Evolutionary conservation across 2,113 vertebrate genomes (phyloP), one percentile per base, ranked within the genome.

Genomic region (Spilogale gracilis): DNA sequence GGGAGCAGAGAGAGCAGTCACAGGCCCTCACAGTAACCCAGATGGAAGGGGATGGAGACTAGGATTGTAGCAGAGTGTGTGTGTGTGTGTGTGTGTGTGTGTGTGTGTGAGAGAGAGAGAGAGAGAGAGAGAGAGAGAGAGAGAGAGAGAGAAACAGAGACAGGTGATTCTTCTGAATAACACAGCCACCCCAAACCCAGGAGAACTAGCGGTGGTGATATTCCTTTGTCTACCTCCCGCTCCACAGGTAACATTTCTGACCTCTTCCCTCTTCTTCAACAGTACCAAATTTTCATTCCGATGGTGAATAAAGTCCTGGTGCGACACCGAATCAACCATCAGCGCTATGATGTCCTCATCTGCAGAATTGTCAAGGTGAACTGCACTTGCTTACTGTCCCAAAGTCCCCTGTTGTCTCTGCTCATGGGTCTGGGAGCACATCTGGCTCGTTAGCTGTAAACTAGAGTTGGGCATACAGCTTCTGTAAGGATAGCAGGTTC

Each of bases 291-390:
- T 98, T 99, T 99, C 98, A 99, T 99, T 89, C 99, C 99, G 0
- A 99, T 99, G 99, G 99, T 99, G 98, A 99, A 99, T 98, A 99
- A 99, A 98, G 99, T 99, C 69, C 99, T 99, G 98, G 99, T 99
- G 96, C 99, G 99, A 86, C 99, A 99, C 99, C 98, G 99, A 92
- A 99, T 99, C 97, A 99, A 99, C 98, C 99, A 99, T 97, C 99
- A 99, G 86, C 99, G 99, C 78, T 99, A 99, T 0, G 99, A 99
- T 45, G 99, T 99, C 74, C 99, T 99, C 81, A 99, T 99, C 98
- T 99, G 99, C 98, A 99, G 99, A 61, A 99, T 99, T 88, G 99
- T 99, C 7, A 99, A 99, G 99, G 99, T 99, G 96, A 99, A 97
- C 43, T 61, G 67, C 14, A 5, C 52, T 14, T 23, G 9, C 0